phyloP scores from a whole-genome alignment of 2,113 vertebrate species.

The Kryptolebias marmoratus region DNA sequence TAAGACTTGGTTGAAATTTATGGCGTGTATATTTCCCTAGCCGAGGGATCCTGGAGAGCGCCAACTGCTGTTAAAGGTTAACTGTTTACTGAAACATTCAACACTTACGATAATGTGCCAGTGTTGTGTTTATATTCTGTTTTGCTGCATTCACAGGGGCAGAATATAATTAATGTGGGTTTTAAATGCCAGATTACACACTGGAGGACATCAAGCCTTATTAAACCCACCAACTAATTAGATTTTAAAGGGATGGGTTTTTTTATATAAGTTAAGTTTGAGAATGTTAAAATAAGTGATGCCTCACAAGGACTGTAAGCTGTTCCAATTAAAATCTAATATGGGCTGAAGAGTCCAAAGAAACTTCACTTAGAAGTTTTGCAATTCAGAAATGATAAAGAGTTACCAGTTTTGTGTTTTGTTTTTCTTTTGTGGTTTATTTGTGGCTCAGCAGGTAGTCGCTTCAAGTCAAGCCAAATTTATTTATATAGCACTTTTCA shows the following conservation, averaged over 20 bases:
- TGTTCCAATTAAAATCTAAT: not conserved
- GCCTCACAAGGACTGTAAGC: not conserved
- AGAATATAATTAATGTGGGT: not conserved
- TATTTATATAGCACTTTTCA: no score
- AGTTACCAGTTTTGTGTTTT: no score
- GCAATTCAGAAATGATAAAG: no score
- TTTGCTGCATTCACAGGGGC: not conserved
- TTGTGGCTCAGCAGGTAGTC: no score
- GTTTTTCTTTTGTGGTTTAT: no score
- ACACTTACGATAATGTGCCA: not conserved
- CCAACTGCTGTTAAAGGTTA: not conserved
- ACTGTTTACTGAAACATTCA: not conserved
- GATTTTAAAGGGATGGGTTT: not conserved
- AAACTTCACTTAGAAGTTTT: not conserved
- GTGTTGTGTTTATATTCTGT: not conserved
- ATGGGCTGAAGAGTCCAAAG: not conserved
- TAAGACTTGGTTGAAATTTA: not conserved
- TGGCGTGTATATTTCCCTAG: not conserved
- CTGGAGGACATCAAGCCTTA: not conserved
- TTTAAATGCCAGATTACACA: constrained; percentile 8
- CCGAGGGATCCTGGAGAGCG: not conserved
- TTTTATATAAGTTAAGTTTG: not conserved
- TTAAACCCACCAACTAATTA: not conserved
- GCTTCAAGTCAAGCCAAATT: no score
- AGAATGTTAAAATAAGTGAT: not conserved